Conservation (phyloP, 2,113 vertebrate species). For the Lanius collurio region DNA sequence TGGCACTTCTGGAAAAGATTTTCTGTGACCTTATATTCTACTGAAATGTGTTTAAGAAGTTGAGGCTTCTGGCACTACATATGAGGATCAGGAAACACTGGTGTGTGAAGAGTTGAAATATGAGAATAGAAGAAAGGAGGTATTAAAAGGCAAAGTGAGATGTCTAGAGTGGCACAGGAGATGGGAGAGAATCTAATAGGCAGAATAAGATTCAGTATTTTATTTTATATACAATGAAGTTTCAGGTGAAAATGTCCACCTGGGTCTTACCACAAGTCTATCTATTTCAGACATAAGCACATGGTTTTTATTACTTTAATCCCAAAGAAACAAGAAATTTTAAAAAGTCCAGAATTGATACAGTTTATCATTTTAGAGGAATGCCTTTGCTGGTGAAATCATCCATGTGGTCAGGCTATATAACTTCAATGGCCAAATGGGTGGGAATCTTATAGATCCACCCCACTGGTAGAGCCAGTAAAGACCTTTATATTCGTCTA, state of each 20-base stretch:
- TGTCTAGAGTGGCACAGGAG: not conserved
- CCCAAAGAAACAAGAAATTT: not conserved
- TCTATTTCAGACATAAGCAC: not conserved
- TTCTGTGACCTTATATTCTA: not conserved
- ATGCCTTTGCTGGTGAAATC: not conserved
- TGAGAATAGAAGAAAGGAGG: not conserved
- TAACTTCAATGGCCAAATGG: not conserved
- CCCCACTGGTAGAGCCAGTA: accelerated
- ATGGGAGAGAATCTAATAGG: not conserved
- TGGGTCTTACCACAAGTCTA: not conserved
- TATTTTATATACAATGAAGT: not conserved
- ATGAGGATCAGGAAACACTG: not conserved
- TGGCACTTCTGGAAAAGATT: not conserved
- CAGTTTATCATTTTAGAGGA: not conserved
- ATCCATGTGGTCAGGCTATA: not conserved
- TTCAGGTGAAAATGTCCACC: not conserved
- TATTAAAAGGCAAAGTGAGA: not conserved
- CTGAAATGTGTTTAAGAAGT: not conserved
- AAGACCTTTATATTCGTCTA: not conserved
- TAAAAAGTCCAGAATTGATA: not conserved
- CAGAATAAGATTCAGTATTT: not conserved
- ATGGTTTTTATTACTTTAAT: not conserved
- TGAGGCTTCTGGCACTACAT: not conserved
- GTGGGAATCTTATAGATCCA: not conserved
- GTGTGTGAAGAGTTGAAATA: not conserved